phyloP scores from a whole-genome alignment of 2,888 invertebrate species.

The Papilio demoleus region DNA sequence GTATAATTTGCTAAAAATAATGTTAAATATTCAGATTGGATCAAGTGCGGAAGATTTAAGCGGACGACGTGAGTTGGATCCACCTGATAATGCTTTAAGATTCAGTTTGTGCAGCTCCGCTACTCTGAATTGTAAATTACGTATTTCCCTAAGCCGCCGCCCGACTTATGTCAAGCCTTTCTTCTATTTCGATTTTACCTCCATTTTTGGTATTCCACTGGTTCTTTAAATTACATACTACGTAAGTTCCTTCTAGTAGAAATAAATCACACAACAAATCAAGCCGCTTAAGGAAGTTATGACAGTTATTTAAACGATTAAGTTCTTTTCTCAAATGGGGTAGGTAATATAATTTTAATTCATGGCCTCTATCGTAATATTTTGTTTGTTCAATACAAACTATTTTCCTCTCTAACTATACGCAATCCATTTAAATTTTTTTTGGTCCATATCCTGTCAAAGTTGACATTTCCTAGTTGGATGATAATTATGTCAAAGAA shows the following conservation, averaged over 20 bases:
- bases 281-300: no score
- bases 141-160: constrained; percentile 40
- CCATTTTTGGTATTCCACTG: not conserved
- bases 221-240: not conserved
- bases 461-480: no score
- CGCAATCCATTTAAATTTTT: no score
- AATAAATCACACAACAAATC: not conserved
- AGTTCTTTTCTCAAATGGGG: no score
- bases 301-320: no score
- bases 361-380: no score
- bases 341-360: no score
- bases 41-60: constrained; percentile 38
- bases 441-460: no score
- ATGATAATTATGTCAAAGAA: no score
- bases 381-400: no score
- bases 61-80: constrained; percentile 29
- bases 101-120: constrained; percentile 38
- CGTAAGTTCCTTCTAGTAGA: not conserved
- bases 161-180: constrained; percentile 31
- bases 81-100: constrained; percentile 32
- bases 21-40: constrained; percentile 31
- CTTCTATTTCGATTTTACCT: constrained; percentile 24
- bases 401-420: no score
- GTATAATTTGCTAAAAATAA: constrained; percentile 19
- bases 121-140: constrained; percentile 41